Percentiles rank a stretch among this genome's conserved stretches.
These are phyloP conservation scores for Apodemia duryi DNA, from an alignment of 2,888 invertebrate species.

Conservation along the genomic window DNA sequence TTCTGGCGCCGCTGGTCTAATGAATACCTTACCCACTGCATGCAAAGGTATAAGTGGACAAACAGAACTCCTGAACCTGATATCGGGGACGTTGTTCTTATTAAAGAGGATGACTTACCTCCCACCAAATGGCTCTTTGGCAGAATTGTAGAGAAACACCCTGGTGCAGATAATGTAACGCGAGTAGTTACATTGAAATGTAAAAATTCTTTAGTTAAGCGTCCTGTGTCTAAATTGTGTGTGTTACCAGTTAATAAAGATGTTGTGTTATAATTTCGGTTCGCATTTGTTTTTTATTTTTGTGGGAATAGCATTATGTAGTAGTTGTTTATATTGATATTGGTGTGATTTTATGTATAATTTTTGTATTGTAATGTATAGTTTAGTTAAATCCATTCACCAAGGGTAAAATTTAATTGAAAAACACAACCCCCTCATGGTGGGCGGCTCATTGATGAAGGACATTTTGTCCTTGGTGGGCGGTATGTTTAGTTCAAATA, in stretches of 20 bases:
- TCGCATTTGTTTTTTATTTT: background rate
- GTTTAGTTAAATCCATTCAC: background rate
- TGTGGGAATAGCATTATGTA: background rate
- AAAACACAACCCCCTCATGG: background rate
- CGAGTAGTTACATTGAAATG: slow-evolving; percentile 26
- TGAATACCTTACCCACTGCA: background rate
- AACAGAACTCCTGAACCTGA: slow-evolving; percentile 25
- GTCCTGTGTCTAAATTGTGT: background rate
- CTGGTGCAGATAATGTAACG: slow-evolving; percentile 30
- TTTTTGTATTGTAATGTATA: background rate
- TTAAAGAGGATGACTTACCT: slow-evolving; percentile 32
- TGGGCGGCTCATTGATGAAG: background rate
- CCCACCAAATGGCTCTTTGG: slow-evolving; percentile 31
- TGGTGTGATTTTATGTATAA: background rate
- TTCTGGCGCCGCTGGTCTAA: background rate
- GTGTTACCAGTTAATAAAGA: background rate
- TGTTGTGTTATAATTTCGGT: background rate
- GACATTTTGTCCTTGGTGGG: too few relatives aligned
- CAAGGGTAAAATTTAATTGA: background rate
- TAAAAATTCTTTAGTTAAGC: background rate
- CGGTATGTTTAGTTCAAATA: too few relatives aligned
- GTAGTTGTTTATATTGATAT: background rate
- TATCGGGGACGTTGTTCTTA: slow-evolving; percentile 29
- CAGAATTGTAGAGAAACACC: slow-evolving; percentile 28
- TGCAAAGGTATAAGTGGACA: slow-evolving; percentile 29